Evolutionary conservation across 2,888 invertebrate species (phyloP).

Genomic region (Salticus scenicus): DNA sequence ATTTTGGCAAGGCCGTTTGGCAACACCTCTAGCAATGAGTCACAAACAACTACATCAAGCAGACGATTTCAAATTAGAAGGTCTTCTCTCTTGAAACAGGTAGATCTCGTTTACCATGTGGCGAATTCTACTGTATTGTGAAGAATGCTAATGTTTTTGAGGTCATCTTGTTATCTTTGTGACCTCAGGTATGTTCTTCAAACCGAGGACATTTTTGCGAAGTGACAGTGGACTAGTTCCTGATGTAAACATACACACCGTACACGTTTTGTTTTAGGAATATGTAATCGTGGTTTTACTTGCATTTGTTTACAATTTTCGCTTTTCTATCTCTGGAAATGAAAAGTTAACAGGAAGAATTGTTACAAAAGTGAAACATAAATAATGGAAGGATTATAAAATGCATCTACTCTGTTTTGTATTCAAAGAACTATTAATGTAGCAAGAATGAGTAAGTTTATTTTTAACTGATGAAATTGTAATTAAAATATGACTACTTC

Average conservation of each 20-base stretch:
- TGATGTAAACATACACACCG: background rate
- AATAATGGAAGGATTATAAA: too few species aligned
- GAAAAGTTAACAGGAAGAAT: too few species aligned
- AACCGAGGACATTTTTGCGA: background rate
- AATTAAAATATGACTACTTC: too few species aligned
- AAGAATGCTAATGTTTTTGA: background rate
- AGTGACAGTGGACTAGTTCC: background rate
- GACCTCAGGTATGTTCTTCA: background rate
- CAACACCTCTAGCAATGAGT: conserved; percentile 58
- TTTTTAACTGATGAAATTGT: too few species aligned
- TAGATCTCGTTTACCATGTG: conserved; percentile 40
- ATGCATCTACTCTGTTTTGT: too few species aligned
- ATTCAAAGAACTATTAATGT: background rate
- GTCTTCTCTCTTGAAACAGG: conserved; percentile 53
- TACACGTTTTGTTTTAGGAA: background rate
- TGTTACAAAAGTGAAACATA: too few species aligned
- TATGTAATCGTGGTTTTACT: background rate
- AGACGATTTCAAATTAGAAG: conserved; percentile 40
- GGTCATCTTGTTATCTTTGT: conserved; percentile 7
- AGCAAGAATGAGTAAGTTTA: background rate
- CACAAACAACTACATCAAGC: conserved; percentile 28
- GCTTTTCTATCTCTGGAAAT: background rate
- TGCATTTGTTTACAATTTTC: background rate
- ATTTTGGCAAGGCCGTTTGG: conserved; percentile 67
- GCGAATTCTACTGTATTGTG: background rate